Evolutionary conservation across 2,888 invertebrate genomes (phyloP).

Genomic region (Pandemis corylana): DNA sequence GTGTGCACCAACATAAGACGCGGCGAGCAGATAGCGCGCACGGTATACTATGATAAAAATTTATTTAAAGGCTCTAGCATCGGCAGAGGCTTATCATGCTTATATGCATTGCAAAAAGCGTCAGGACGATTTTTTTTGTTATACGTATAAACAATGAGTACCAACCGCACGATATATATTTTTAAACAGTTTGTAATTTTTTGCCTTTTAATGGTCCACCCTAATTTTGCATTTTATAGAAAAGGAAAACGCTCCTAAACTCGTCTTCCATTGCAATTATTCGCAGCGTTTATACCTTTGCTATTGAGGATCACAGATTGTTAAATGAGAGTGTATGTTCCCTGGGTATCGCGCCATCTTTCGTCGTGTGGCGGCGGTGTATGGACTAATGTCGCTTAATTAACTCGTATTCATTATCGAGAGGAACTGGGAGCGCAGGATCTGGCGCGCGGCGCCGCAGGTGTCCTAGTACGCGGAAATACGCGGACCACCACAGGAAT

Average conservation of each 20-base stretch:
- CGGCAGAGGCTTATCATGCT: constrained; percentile 62
- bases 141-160: not conserved
- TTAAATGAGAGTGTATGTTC: constrained; percentile 41
- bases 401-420: constrained; percentile 83
- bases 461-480: constrained; percentile 57
- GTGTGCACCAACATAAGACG: constrained; percentile 55
- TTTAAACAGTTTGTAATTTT: too few species aligned
- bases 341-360: constrained; percentile 56
- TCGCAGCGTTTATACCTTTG: constrained; percentile 8
- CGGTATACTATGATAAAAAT: constrained; percentile 67
- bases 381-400: constrained; percentile 80
- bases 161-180: not conserved
- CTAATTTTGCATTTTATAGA: not conserved
- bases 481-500: constrained; percentile 52
- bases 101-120: too few species aligned
- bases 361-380: constrained; percentile 81
- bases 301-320: constrained; percentile 26
- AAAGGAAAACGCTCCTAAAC: not conserved
- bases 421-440: constrained; percentile 58
- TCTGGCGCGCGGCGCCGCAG: constrained; percentile 60
- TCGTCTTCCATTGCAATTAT: constrained; percentile 9
- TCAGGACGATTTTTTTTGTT: constrained; percentile 47
- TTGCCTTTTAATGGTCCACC: too few species aligned
- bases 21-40: constrained; percentile 58
- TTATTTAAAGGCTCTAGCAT: constrained; percentile 74